Conservation (phyloP, 2,797 vertebrate species). For the Ctenochaetus hawaiiensis region DNA sequence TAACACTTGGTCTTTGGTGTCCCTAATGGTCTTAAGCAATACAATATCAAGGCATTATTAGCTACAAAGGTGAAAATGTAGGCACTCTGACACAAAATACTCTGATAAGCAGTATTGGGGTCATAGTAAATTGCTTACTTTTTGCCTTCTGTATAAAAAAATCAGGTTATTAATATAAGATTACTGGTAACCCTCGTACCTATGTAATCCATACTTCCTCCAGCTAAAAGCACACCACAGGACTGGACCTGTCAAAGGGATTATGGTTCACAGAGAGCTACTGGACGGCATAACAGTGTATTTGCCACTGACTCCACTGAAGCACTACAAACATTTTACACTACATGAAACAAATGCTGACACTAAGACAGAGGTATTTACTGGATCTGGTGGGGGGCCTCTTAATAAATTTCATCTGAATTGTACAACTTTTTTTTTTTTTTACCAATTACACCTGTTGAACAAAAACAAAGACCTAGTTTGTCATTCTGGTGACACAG, state of each 20-base stretch:
- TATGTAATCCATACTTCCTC: background rate
- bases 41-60: background rate
- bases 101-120: background rate
- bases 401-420: background rate
- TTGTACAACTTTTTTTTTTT: background rate
- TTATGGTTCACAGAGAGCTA: conserved; percentile 10
- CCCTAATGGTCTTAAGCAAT: background rate
- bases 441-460: conserved; percentile 22
- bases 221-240: background rate
- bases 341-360: background rate
- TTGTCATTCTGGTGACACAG: conserved; percentile 12
- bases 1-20: background rate
- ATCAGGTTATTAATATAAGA: no score
- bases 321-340: background rate
- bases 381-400: no score
- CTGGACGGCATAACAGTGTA: background rate
- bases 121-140: background rate
- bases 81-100: background rate
- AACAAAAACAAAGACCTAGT: background rate
- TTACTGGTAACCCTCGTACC: no score
- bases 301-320: background rate
- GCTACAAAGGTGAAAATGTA: background rate
- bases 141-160: background rate
- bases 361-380: background rate
- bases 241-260: background rate